Conservation (phyloP, 1,140 invertebrate species). For the Drosophila sulfurigaster region DNA sequence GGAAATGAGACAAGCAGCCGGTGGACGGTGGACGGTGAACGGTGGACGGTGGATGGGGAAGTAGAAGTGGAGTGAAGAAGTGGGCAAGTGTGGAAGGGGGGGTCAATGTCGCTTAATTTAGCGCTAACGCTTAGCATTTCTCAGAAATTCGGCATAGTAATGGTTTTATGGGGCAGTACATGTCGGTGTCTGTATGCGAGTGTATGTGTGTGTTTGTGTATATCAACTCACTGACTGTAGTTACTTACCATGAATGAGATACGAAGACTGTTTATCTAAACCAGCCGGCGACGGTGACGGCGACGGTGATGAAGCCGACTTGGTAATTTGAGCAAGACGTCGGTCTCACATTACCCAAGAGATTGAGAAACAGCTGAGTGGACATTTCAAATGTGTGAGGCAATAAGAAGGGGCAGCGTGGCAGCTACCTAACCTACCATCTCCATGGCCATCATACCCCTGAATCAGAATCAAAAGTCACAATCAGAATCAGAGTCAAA, state of each 20-base stretch:
- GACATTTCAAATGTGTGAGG: slow-evolving; percentile 61
- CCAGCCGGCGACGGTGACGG: slow-evolving; percentile 31
- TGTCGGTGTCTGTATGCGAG: background rate
- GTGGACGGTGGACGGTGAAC: background rate
- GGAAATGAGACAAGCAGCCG: slow-evolving; percentile 28
- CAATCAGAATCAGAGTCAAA: background rate
- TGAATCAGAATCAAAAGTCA: slow-evolving; percentile 12
- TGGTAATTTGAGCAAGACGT: slow-evolving; percentile 64
- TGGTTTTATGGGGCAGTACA: slow-evolving; percentile 69
- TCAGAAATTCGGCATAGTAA: slow-evolving; percentile 75
- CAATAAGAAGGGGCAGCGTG: slow-evolving; percentile 16
- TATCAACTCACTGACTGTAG: slow-evolving; percentile 1
- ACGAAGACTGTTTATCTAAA: slow-evolving; percentile 46
- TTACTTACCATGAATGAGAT: slow-evolving; percentile 51
- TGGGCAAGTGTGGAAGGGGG: background rate
- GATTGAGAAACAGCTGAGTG: slow-evolving; percentile 70
- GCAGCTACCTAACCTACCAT: slow-evolving; percentile 37
- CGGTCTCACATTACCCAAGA: slow-evolving; percentile 45
- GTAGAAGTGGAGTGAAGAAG: background rate
- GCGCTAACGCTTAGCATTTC: slow-evolving; percentile 65
- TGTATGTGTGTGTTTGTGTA: slow-evolving; percentile 7
- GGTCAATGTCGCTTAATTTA: slow-evolving; percentile 64
- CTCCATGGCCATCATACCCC: slow-evolving; percentile 2
- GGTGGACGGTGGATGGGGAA: background rate
- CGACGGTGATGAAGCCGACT: slow-evolving; percentile 40